Evolutionary conservation across 2,113 vertebrate genomes (phyloP).

Genomic region (Amphilophus citrinellus): DNA sequence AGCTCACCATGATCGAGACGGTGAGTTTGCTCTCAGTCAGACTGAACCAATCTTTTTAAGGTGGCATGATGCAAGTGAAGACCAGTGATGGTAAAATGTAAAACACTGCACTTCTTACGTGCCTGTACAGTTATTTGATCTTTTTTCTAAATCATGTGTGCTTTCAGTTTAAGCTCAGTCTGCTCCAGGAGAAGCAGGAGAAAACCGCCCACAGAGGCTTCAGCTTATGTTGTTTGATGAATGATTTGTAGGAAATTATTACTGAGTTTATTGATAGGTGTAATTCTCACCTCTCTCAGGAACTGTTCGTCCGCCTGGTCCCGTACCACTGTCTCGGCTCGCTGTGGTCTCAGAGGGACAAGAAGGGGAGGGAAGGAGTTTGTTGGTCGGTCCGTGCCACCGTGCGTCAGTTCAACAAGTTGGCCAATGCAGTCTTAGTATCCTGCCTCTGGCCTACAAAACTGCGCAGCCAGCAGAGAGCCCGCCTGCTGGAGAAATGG

Average conservation of each 20-base stretch:
- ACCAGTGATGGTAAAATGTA: background rate
- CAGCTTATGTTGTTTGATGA: background rate
- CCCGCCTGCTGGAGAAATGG: constrained; percentile 91
- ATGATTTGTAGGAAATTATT: background rate
- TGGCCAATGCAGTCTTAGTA: constrained; percentile 87
- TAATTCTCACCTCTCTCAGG: constrained; percentile 71
- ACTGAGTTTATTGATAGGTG: background rate
- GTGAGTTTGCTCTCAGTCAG: constrained; percentile 69
- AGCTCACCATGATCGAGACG: constrained; percentile 91
- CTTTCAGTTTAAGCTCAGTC: background rate
- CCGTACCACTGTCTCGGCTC: constrained; percentile 92
- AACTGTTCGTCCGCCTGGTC: constrained; percentile 89
- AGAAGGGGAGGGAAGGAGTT: constrained; percentile 85
- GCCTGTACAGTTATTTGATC: background rate
- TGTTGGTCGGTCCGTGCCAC: constrained; percentile 91
- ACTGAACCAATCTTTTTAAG: background rate
- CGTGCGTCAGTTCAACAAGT: constrained; percentile 89
- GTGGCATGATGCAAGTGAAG: background rate
- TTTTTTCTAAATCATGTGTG: background rate
- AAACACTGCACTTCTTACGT: background rate
- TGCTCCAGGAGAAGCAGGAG: background rate
- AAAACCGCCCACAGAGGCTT: background rate
- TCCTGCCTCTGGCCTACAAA: constrained; percentile 85
- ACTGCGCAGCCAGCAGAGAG: constrained; percentile 87
- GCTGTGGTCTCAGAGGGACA: constrained; percentile 91